phyloP scores from a whole-genome alignment of 2,888 invertebrate species.

The Drosophila nr. medialis region DNA sequence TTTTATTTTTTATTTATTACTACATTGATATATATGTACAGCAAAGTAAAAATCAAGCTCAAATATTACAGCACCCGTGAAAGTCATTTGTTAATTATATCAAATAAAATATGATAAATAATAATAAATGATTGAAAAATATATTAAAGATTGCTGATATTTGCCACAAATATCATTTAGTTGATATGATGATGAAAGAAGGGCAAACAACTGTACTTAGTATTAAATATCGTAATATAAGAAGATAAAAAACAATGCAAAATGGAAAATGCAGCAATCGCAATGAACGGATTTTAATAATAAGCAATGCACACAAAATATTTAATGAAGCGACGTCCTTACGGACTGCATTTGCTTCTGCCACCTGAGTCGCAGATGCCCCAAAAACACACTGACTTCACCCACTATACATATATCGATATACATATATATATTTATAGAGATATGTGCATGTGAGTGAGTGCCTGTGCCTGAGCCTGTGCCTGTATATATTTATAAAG shows the following conservation, averaged over 20 bases:
- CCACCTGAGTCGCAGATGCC: slow-evolving; percentile 31
- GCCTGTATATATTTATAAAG: slow-evolving; percentile 22
- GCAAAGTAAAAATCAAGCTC: neutral
- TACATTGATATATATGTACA: neutral
- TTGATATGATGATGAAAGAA: too few relatives aligned
- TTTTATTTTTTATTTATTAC: slow-evolving; percentile 3
- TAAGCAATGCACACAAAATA: slow-evolving; percentile 42
- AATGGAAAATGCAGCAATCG: neutral
- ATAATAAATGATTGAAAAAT: neutral
- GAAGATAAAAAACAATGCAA: neutral
- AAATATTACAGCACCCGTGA: neutral
- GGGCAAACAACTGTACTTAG: too few relatives aligned
- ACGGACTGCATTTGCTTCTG: slow-evolving; percentile 49
- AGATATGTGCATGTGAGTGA: slow-evolving; percentile 10
- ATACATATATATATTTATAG: neutral
- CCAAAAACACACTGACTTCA: slow-evolving; percentile 10
- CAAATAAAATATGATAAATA: neutral
- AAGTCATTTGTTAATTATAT: neutral
- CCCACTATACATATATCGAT: neutral
- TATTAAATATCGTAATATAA: neutral
- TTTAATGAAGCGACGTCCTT: slow-evolving; percentile 63
- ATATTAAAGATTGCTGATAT: neutral
- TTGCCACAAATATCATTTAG: neutral
- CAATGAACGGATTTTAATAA: slow-evolving; percentile 63
- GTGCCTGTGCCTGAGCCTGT: neutral